A percentile compares a stretch with the other conserved stretches of the same genome.
Evolutionary conservation across 2,797 vertebrate genomes (phyloP).

Genomic region (Galago senegalensis): DNA sequence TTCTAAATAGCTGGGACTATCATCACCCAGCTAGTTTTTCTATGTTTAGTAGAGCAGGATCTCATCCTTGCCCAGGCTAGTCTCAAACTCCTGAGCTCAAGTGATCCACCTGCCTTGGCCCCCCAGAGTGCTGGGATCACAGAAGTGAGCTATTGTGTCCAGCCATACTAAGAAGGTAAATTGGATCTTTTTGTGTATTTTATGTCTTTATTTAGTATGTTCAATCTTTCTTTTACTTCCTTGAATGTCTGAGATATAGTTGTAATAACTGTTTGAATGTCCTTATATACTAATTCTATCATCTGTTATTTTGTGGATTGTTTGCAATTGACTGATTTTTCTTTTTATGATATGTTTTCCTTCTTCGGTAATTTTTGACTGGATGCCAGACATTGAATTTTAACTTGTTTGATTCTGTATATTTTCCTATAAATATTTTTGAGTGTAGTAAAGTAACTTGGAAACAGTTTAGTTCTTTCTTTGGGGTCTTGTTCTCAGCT

Average conservation of each 20-base stretch:
- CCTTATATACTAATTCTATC: background rate
- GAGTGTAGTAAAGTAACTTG: background rate
- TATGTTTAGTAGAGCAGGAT: too few relatives aligned
- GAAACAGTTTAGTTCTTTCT: background rate
- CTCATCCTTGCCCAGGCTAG: too few relatives aligned
- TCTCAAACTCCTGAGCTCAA: too few relatives aligned
- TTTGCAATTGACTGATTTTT: background rate
- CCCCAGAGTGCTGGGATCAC: too few relatives aligned
- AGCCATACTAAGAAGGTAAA: background rate
- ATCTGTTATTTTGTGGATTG: slow-evolving; percentile 4
- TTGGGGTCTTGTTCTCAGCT: background rate
- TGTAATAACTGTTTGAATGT: slow-evolving; percentile 1
- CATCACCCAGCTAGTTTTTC: too few relatives aligned
- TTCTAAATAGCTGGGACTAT: too few relatives aligned
- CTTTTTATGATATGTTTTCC: background rate
- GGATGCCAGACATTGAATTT: background rate
- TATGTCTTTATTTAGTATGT: slow-evolving; percentile 15
- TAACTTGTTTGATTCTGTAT: background rate
- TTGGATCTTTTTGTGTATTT: background rate
- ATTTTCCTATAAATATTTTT: slow-evolving; percentile 37
- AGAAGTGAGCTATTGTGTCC: too few relatives aligned
- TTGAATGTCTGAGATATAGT: background rate
- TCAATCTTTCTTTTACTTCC: background rate
- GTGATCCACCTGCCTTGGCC: too few relatives aligned
- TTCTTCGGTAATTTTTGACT: slow-evolving; percentile 17